Evolutionary conservation across 2,113 vertebrate genomes (phyloP).

Genomic region (Thinocorus orbignyianus): DNA sequence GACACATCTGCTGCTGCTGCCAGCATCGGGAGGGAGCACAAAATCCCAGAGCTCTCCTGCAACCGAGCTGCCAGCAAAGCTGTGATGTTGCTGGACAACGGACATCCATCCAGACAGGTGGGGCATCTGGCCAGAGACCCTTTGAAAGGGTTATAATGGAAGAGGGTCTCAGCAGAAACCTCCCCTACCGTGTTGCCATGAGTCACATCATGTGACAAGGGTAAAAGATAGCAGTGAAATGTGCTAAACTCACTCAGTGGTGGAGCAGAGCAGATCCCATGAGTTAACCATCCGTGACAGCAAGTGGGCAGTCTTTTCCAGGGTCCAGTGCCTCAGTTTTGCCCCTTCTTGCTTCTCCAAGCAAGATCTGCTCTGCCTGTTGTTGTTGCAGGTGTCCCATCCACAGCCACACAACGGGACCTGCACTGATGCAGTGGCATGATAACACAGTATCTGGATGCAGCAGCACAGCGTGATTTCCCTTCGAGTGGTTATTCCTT

Average conservation of each 20-base stretch:
- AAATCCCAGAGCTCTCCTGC: background rate
- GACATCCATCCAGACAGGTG: background rate
- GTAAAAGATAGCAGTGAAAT: background rate
- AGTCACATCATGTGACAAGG: background rate
- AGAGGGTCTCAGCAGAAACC: background rate
- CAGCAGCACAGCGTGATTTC: background rate
- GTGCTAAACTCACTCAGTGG: background rate
- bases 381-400: background rate
- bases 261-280: background rate
- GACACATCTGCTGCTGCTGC: background rate
- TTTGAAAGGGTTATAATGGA: background rate
- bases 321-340: background rate
- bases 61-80: background rate
- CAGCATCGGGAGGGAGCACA: background rate
- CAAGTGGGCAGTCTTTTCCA: background rate
- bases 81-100: background rate
- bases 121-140: background rate
- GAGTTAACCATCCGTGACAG: background rate
- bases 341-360: background rate
- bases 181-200: fast-evolving
- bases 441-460: fast-evolving
- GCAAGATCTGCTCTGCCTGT: background rate
- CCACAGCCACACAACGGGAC: background rate
- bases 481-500: background rate
- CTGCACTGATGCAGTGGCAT: fast-evolving